phyloP scores from a whole-genome alignment of 2,888 invertebrate species.

The Keiferia lycopersicella region DNA sequence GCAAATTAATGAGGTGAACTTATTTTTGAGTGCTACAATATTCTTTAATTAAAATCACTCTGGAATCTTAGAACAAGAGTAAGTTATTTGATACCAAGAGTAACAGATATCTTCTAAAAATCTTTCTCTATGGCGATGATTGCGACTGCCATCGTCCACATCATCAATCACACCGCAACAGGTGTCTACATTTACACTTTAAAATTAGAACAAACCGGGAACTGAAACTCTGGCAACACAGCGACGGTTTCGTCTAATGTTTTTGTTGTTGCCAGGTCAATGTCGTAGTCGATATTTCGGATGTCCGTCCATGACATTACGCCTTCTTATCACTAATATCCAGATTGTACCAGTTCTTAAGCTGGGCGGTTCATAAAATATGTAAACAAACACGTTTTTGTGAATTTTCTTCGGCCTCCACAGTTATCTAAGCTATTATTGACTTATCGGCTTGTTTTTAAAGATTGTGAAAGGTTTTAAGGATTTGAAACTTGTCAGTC shows the following conservation, averaged over 20 bases:
- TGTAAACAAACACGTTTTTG: neutral
- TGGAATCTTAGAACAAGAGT: too few species aligned
- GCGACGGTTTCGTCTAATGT: neutral
- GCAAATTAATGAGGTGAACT: too few species aligned
- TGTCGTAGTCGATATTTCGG: conserved; percentile 39
- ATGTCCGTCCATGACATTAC: conserved; percentile 18
- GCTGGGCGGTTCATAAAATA: neutral
- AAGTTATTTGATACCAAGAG: too few species aligned
- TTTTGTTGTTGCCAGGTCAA: conserved; percentile 39
- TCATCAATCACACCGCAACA: conserved; percentile 18
- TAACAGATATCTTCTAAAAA: too few species aligned
- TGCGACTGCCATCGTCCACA: neutral
- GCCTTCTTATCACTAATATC: conserved; percentile 10
- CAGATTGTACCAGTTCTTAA: conserved; percentile 8
- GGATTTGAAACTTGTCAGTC: too few species aligned
- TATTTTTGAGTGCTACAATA: too few species aligned
- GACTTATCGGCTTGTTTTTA: neutral
- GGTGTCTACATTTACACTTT: neutral
- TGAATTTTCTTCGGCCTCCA: conserved; percentile 1
- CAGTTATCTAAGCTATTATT: conserved; percentile 1
- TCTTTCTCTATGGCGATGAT: neutral
- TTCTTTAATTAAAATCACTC: too few species aligned
- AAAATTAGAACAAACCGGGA: conserved; percentile 14
- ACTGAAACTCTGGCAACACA: neutral
- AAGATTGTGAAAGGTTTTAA: too few species aligned